A percentile compares a stretch with the other conserved stretches of the same genome.
phyloP scores from a whole-genome alignment of 2,888 invertebrate genomes.

The Anticlea derivata region DNA sequence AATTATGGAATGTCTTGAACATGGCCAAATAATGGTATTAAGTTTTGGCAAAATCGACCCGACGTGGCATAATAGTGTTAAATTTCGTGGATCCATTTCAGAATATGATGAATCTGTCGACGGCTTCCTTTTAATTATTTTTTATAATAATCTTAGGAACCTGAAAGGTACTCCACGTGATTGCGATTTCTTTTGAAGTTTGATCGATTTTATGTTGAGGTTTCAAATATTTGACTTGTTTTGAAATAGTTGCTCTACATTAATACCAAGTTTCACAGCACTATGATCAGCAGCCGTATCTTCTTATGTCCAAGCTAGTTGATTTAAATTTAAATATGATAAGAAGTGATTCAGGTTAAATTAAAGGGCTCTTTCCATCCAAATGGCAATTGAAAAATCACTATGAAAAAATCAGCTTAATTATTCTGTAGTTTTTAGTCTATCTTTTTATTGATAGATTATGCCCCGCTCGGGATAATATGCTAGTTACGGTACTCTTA shows the following conservation, averaged over 20 bases:
- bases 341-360: no score
- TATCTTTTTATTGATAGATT: no score
- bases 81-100: slow-evolving; percentile 72
- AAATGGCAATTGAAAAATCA: no score
- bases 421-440: no score
- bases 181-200: slow-evolving; percentile 22
- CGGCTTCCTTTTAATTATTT: slow-evolving; percentile 46
- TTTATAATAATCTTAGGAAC: slow-evolving; percentile 40
- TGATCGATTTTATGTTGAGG: slow-evolving; percentile 24
- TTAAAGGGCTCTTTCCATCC: no score
- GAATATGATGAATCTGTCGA: slow-evolving; percentile 75
- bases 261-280: no score
- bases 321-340: no score
- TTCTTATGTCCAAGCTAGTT: no score
- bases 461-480: no score
- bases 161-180: slow-evolving; percentile 15
- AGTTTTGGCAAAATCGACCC: slow-evolving; percentile 60
- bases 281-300: no score
- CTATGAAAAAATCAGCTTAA: no score
- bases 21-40: slow-evolving; percentile 69
- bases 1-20: slow-evolving; percentile 56
- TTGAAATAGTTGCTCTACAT: background rate
- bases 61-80: slow-evolving; percentile 71
- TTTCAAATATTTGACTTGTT: background rate
- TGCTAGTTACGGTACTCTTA: no score